A percentile compares a stretch with the other conserved stretches of the same genome.
phyloP scores from a whole-genome alignment of 53 echinoderm and acorn worm genomes.

The Echinometra lucunter region DNA sequence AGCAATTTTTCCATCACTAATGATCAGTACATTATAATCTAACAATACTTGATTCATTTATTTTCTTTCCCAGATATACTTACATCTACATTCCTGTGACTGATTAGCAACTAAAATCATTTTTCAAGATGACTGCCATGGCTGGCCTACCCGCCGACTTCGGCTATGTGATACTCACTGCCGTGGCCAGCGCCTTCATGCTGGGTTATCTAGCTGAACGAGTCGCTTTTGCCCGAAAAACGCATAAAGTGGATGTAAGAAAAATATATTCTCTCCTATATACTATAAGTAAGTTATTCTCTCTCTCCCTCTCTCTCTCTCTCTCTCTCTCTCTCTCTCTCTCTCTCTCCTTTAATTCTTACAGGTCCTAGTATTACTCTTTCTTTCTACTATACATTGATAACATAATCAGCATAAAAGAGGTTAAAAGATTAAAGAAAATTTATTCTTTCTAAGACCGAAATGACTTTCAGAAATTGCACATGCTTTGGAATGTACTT shows the following conservation, averaged over 20 bases:
- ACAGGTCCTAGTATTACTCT: no score
- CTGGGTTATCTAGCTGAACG: constrained; percentile 46
- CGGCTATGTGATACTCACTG: constrained; percentile 70
- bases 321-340: background rate
- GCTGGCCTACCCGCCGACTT: constrained; percentile 58
- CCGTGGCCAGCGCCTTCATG: constrained; percentile 57
- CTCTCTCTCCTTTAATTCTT: background rate
- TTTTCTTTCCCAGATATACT: background rate
- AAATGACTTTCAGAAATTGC: no score
- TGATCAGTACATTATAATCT: no score
- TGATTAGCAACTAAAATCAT: constrained; percentile 6
- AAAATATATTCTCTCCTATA: background rate
- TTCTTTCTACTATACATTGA: no score
- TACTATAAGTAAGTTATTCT: background rate
- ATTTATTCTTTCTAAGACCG: no score
- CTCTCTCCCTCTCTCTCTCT: background rate
- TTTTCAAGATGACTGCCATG: constrained; percentile 19
- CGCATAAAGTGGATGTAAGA: constrained; percentile 62
- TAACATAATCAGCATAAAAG: no score
- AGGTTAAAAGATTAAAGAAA: no score
- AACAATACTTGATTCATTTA: background rate
- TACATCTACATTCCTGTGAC: background rate
- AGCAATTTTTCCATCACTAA: no score
- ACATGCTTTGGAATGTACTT: no score
- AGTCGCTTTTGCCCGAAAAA: constrained; percentile 57